A percentile compares a stretch with the other conserved stretches of the same genome.
Conservation (phyloP, 2,113 vertebrate genomes). For the Mesocricetus auratus region DNA sequence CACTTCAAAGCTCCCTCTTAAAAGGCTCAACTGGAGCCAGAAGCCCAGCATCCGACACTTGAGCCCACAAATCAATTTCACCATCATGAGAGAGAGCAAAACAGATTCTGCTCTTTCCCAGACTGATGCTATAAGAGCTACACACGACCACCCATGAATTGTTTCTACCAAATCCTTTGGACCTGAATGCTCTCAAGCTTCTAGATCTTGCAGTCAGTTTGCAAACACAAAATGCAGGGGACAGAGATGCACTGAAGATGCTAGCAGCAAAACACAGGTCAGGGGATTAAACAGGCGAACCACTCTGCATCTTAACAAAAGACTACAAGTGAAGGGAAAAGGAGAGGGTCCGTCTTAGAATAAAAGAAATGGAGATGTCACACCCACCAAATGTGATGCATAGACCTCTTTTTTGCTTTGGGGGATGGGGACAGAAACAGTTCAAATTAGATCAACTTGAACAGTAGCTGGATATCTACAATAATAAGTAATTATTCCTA, state of each 20-base stretch:
- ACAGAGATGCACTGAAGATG: not conserved
- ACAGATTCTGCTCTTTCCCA: not conserved
- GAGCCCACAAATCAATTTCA: slow-evolving; percentile 54
- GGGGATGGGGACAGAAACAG: not conserved
- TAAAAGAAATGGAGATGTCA: not conserved
- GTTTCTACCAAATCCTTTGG: not conserved
- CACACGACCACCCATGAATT: not conserved
- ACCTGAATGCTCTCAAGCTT: not conserved
- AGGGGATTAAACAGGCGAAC: not conserved
- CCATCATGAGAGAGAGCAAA: slow-evolving; percentile 22
- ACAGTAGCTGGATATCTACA: not conserved
- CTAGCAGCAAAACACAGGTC: not conserved
- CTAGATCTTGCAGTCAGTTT: not conserved
- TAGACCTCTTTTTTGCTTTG: not conserved
- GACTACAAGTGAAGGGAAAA: not conserved
- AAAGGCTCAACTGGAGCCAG: slow-evolving; percentile 36
- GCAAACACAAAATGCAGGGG: not conserved
- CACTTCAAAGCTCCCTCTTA: slow-evolving; percentile 16
- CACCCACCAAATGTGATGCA: not conserved
- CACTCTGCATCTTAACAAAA: not conserved
- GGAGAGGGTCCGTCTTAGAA: not conserved
- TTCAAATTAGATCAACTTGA: not conserved
- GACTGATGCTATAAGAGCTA: not conserved
- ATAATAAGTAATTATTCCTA: not conserved
- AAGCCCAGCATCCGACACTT: slow-evolving; percentile 14